phyloP scores from a whole-genome alignment of 2,113 vertebrate species.

The Gymnobelideus leadbeateri region DNA sequence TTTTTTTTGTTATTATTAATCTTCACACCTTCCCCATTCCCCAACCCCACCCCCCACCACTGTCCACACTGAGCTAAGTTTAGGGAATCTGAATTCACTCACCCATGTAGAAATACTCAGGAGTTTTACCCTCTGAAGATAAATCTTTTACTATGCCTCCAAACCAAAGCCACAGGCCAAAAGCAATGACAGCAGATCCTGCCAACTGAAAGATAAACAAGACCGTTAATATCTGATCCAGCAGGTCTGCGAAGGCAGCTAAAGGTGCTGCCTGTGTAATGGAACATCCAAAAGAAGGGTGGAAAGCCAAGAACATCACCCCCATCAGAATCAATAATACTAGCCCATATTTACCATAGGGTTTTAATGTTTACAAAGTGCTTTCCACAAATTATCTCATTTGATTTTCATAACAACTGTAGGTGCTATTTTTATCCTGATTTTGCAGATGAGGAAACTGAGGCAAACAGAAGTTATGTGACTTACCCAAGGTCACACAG shows the following conservation, averaged over 20 bases:
- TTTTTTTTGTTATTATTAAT: neutral
- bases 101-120: constrained; percentile 95
- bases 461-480: neutral
- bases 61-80: neutral
- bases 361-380: neutral
- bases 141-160: constrained; percentile 91
- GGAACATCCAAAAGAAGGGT: neutral
- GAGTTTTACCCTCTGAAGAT: constrained; percentile 87
- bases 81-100: constrained; percentile 80
- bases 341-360: neutral
- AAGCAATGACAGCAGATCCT: constrained; percentile 92
- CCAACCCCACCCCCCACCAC: neutral
- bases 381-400: neutral
- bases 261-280: neutral
- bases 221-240: neutral
- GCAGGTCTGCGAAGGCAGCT: accelerated
- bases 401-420: neutral
- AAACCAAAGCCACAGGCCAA: constrained; percentile 96
- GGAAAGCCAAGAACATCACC: neutral
- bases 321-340: neutral
- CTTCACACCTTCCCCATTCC: neutral
- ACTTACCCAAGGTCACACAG: neutral
- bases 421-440: neutral
- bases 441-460: neutral
- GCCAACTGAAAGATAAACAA: constrained; percentile 89